Evolutionary conservation across 1,140 invertebrate genomes (phyloP).

Genomic region (Latrodectus geometricus): DNA sequence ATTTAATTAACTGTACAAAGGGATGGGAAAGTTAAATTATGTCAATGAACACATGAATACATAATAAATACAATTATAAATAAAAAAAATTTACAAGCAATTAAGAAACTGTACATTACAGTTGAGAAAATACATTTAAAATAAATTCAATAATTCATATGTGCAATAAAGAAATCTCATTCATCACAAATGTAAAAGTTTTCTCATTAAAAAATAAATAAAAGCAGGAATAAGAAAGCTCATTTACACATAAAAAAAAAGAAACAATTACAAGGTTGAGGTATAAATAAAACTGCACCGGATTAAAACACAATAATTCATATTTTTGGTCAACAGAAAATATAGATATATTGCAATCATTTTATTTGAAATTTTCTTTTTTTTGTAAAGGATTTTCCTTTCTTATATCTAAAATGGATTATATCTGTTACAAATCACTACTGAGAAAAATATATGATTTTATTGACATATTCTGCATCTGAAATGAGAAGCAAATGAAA

Average conservation of each 20-base stretch:
- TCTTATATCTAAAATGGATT: slow-evolving; percentile 23
- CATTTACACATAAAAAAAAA: slow-evolving; percentile 21
- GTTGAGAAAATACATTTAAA: slow-evolving; percentile 44
- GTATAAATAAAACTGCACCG: slow-evolving; percentile 47
- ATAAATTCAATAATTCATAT: slow-evolving; percentile 27
- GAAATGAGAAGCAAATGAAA: slow-evolving; percentile 45
- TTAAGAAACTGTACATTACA: slow-evolving; percentile 46
- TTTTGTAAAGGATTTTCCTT: not conserved
- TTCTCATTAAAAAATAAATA: slow-evolving; percentile 43
- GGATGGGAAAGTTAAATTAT: slow-evolving; percentile 43
- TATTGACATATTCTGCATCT: slow-evolving; percentile 13
- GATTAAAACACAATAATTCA: slow-evolving; percentile 32
- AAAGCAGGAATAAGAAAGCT: slow-evolving; percentile 57
- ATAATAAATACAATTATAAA: slow-evolving; percentile 55
- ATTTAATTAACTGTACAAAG: slow-evolving; percentile 44
- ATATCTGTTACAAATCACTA: slow-evolving; percentile 53
- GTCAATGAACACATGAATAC: slow-evolving; percentile 40
- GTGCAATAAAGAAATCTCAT: slow-evolving; percentile 47
- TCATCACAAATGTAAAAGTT: slow-evolving; percentile 40
- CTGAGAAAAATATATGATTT: slow-evolving; percentile 55
- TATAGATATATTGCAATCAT: not conserved
- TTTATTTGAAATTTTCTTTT: not conserved
- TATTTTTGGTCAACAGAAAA: slow-evolving; percentile 7
- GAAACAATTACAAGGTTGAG: slow-evolving; percentile 23
- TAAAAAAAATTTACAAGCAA: slow-evolving; percentile 52